Percentiles rank a stretch among this genome's conserved stretches.
Conservation (phyloP, 1,140 invertebrate genomes). For the Mizuhopecten yessoensis region DNA sequence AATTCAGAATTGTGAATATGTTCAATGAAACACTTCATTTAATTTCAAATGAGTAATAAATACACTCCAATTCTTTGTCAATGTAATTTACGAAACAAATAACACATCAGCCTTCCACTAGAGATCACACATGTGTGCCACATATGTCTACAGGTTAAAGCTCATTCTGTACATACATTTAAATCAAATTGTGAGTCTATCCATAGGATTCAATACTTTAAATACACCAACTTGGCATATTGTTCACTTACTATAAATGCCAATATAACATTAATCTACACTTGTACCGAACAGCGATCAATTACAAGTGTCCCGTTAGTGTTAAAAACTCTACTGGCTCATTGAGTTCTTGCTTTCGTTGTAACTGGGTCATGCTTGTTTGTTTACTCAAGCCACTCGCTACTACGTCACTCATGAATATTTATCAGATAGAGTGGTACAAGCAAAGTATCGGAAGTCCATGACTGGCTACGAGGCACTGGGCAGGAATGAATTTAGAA, state of each 20-base stretch:
- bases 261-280: background rate
- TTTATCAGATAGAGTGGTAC: background rate
- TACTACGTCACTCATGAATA: constrained; percentile 23
- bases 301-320: background rate
- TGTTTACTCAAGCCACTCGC: constrained; percentile 17
- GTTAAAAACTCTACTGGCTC: background rate
- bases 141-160: no score
- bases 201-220: no score
- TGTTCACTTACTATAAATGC: background rate
- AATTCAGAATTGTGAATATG: no score
- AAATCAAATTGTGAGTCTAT: no score
- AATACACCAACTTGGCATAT: background rate
- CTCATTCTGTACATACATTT: no score
- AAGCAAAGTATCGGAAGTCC: constrained; percentile 9
- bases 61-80: no score
- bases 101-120: no score
- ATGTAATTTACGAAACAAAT: no score
- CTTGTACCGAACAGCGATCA: background rate
- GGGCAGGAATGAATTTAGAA: background rate
- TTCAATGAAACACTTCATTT: no score
- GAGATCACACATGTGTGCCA: no score
- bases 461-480: background rate
- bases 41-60: no score
- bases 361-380: constrained; percentile 31
- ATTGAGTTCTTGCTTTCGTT: background rate